Base-by-base conservation (phyloP, 2,113 vertebrate species). In the Oreotrochilus melanogaster region DNA sequence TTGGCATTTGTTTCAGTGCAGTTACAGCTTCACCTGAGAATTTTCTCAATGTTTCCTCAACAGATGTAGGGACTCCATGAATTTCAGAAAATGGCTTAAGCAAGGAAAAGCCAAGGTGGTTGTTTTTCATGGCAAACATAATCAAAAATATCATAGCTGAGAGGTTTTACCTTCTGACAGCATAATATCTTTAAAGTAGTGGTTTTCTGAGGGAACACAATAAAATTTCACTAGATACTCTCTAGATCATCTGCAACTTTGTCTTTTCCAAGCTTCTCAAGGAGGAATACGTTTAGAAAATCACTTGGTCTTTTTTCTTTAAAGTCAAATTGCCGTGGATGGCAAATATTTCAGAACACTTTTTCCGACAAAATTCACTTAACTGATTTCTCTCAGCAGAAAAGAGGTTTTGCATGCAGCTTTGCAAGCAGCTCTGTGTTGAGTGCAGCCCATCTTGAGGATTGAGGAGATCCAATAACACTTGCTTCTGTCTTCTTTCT, bases 381-480 rank as follows among this genome's bases (percentile, higher is more conserved):
- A 72, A 66, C 14, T 45, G 11, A 50, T 74, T 83, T 91, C 15
- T 92, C 35, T 30, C 28, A 35, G 18, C 67, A 88, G 67, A 66
- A 80, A 70, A 47, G 14, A 1, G 1, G 14, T 9, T 90, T 73
- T 71, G 21, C n/a, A 11, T 53, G 15, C 42, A 91, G 21, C 19
- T 73, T 86, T 61, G 39, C 39, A 39, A 39, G 39, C 39, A 39
- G 14, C 12, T 48, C 21, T 1, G 0, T 7, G 2, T 33, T 73
- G 0, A 0, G 8, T 31, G 31, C 35, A 58, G 30, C 33, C 43
- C 9, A 13, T 65, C 66, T 69, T 1, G 1, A 66, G 51, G 60
- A 71, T 48, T 53, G 2, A 2, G 28, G 37, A 79, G 18, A 86
- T 33, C 28, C 39, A 48, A 22, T 42, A 78, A 43, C 8, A 27